phyloP scores from a whole-genome alignment of 1,140 invertebrate genomes.

The Bicyclus anynana region DNA sequence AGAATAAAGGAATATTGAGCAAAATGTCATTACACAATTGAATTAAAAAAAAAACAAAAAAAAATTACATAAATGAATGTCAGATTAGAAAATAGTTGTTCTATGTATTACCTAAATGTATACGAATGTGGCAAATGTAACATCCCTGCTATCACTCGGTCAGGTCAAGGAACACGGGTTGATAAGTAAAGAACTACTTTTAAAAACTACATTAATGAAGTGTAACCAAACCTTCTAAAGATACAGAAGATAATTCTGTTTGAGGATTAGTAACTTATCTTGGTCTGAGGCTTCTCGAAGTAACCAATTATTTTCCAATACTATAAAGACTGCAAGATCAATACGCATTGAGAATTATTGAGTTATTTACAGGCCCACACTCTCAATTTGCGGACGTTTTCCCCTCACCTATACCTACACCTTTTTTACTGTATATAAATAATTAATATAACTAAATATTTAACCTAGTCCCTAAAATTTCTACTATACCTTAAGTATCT shows the following conservation, averaged over 20 bases:
- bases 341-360: no score
- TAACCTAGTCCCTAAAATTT: slow-evolving; percentile 22
- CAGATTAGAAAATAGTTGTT: not conserved
- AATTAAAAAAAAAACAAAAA: not conserved
- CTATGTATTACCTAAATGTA: not conserved
- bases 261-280: no score
- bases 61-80: not conserved
- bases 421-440: slow-evolving; percentile 23
- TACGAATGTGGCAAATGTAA: not conserved
- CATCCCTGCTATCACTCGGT: not conserved
- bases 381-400: slow-evolving; percentile 1
- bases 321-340: no score
- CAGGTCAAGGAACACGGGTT: not conserved
- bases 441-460: slow-evolving; percentile 15
- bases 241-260: no score
- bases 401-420: slow-evolving; percentile 8
- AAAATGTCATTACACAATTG: not conserved
- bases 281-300: no score
- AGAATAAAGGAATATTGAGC: slow-evolving; percentile 21
- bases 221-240: no score
- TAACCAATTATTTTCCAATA: no score
- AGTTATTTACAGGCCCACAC: not conserved
- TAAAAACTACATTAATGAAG: no score
- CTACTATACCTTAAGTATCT: slow-evolving; percentile 13
- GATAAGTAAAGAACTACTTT: not conserved